phyloP scores from a whole-genome alignment of 2,888 invertebrate species.

The Dichetophora obliterata region DNA sequence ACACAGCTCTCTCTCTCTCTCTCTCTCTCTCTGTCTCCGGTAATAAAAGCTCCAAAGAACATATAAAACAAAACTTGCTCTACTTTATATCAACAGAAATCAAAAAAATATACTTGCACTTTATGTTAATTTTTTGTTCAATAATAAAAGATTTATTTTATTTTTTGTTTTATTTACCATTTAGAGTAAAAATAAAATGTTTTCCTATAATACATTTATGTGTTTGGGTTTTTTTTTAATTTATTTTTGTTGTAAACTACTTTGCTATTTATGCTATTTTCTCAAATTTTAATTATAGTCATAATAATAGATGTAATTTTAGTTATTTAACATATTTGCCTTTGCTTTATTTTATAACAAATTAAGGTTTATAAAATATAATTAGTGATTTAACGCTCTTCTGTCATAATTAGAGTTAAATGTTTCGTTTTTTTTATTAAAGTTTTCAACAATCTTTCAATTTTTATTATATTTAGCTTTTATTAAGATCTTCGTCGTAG shows the following conservation, averaged over 20 bases:
- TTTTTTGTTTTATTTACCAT: neutral
- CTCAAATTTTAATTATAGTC: neutral
- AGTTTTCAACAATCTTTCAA: too few species aligned
- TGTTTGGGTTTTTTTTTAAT: conserved; percentile 5
- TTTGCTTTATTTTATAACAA: conserved; percentile 3
- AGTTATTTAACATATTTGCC: neutral
- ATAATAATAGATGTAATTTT: conserved; percentile 1
- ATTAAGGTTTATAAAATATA: neutral
- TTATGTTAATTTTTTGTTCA: conserved; percentile 12
- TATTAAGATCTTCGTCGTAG: too few species aligned
- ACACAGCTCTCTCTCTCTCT: too few species aligned
- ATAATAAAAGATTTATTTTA: conserved; percentile 24
- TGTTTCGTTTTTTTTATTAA: too few species aligned
- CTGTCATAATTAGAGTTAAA: too few species aligned
- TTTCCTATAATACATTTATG: conserved; percentile 1
- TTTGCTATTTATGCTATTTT: neutral
- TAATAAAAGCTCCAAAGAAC: neutral
- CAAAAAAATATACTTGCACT: neutral
- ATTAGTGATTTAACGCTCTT: too few species aligned
- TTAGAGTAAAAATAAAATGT: conserved; percentile 16
- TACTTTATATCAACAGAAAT: neutral
- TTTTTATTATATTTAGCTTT: too few species aligned
- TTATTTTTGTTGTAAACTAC: neutral
- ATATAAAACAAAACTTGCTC: neutral
- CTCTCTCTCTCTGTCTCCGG: too few species aligned